Evolutionary conservation across 1,140 invertebrate genomes (phyloP), one percentile per base, ranked within the genome.

Genomic region (Nixonia krombeini): DNA sequence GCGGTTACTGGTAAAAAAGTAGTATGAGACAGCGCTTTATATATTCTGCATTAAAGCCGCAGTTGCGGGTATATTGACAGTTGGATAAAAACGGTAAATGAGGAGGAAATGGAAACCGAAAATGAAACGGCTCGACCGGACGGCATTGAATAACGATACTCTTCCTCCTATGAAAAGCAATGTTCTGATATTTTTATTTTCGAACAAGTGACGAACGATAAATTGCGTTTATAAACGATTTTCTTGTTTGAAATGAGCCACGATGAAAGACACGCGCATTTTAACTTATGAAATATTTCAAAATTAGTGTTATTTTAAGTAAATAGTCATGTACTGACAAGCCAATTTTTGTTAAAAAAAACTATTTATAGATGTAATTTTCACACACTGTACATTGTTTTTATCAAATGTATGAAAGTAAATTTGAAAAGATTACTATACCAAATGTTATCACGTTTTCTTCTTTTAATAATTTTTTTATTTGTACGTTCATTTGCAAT

Each of bases 121-220:
- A 55, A 58, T 44, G 57, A 62, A 17, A 52, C 45, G 50, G 50
- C 46, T 55, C 46, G 49, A n/a, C 51, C 56, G 41, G 35, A 52
- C 31, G 35, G 25, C 29, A 29, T 49, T 28, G 28, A 62, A 41
- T 44, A 52, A 41, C 61, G 50, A 40, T 13, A 23, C 33, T 56
- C 38, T 23, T 46, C 49, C 49, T 46, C 47, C 26, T 51, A 45
- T 44, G 37, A 44, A 33, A 10, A 10, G 31, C 31, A 33, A 42
- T 23, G 12, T 64, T 50, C 49, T 51, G 59, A 51, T 46, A 44
- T 38, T n/a, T n/a, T 31, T 29, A 38, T 40, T 64, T 51, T 56
- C 51, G 44, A 56, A 63, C 45, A 38, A 21, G 33, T 51, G 37
- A 51, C 33, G 29, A 18, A 38, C 45, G 49, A 45, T 38, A 28